These are phyloP conservation scores for Hedychridium roseum DNA, from an alignment of 2,888 invertebrate genomes.

Conservation along the genomic window DNA sequence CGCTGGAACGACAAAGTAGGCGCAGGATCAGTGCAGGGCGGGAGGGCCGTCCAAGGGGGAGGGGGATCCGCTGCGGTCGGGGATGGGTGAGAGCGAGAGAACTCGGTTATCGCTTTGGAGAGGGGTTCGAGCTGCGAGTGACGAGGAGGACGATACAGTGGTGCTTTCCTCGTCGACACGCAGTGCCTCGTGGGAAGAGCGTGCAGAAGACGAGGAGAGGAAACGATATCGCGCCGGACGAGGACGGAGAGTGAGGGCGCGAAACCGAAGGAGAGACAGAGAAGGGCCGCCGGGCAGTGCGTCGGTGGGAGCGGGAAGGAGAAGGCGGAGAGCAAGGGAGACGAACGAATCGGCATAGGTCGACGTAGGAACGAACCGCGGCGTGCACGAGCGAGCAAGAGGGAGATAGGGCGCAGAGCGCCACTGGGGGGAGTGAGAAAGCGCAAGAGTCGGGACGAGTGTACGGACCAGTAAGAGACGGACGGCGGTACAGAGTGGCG, in stretches of 20 bases:
- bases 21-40: constrained; percentile 61
- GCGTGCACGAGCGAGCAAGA: constrained; percentile 44
- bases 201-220: constrained; percentile 24
- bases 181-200: constrained; percentile 40
- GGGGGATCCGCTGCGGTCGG: constrained; percentile 56
- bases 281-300: constrained; percentile 49
- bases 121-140: constrained; percentile 43
- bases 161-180: constrained; percentile 45
- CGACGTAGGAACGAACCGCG: constrained; percentile 55
- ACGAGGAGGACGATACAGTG: constrained; percentile 42
- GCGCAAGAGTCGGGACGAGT: constrained; percentile 59
- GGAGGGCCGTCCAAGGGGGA: constrained; percentile 36
- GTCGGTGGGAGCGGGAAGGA: constrained; percentile 23
- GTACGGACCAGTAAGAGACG: constrained; percentile 67
- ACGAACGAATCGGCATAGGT: constrained; percentile 42
- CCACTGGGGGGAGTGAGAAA: constrained; percentile 52
- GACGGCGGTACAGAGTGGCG: constrained; percentile 68
- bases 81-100: constrained; percentile 44
- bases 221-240: constrained; percentile 20
- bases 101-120: constrained; percentile 46
- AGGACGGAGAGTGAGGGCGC: constrained; percentile 25
- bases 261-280: constrained; percentile 25
- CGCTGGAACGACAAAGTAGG: constrained; percentile 32
- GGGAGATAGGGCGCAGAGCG: constrained; percentile 34
- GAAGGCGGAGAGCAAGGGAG: constrained; percentile 32